Evolutionary conservation across 2,888 invertebrate genomes (phyloP).

Genomic region (Catonia carolina): DNA sequence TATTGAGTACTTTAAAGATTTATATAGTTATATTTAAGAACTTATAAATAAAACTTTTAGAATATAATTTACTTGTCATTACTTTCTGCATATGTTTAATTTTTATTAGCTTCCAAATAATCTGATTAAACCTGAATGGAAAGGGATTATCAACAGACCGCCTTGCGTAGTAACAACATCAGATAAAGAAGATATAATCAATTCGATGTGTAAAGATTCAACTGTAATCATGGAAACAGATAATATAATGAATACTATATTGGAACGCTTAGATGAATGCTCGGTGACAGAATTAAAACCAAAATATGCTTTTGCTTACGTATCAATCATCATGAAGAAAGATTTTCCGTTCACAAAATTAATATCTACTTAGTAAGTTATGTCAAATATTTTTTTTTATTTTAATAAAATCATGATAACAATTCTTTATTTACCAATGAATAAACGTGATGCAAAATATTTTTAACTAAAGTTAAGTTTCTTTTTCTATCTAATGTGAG

Average conservation of each 20-base stretch:
- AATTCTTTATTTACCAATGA: no score
- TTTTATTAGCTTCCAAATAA: no score
- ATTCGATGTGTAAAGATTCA: not conserved
- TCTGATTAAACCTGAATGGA: not conserved
- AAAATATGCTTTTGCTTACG: not conserved
- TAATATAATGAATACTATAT: conserved; percentile 1
- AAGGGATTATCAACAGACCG: not conserved
- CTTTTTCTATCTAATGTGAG: no score
- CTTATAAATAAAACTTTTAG: no score
- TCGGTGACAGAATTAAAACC: not conserved
- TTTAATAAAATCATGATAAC: no score
- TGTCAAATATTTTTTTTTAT: not conserved
- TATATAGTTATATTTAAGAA: no score
- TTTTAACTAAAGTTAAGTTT: no score
- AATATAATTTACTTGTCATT: no score
- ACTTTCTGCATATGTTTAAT: no score
- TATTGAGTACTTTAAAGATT: no score
- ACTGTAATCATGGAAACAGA: not conserved
- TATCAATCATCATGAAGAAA: not conserved
- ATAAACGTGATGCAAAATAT: no score
- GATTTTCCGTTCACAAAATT: not conserved
- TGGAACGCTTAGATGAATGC: not conserved
- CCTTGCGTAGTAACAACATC: not conserved
- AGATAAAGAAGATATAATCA: not conserved
- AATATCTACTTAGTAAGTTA: not conserved